Evolutionary conservation across 2,888 invertebrate species (phyloP).

Genomic region (Megastigmus dorsalis): DNA sequence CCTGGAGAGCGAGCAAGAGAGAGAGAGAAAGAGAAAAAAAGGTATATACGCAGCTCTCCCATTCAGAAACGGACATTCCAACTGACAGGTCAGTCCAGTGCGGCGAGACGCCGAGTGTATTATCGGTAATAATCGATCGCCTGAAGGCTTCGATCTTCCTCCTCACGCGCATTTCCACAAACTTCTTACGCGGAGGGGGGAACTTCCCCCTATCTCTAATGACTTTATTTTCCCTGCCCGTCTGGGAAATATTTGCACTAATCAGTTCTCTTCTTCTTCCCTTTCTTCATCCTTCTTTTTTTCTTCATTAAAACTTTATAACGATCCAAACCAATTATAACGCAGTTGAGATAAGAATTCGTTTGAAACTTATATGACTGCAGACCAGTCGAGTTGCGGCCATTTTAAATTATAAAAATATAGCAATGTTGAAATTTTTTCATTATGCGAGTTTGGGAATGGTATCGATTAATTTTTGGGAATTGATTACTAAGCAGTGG

Average conservation of each 20-base stretch:
- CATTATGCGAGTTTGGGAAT: no score
- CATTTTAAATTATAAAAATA: no score
- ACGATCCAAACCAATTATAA: no score
- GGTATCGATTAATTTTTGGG: conserved; percentile 3
- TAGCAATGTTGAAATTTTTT: no score
- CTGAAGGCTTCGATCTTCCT: neutral
- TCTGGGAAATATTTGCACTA: no score
- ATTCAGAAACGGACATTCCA: conserved; percentile 18
- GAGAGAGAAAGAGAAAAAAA: neutral
- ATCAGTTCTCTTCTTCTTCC: no score
- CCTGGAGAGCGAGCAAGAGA: neutral
- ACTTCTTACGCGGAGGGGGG: neutral
- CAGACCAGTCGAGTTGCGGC: no score
- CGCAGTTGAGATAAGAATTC: no score
- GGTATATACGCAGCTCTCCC: neutral
- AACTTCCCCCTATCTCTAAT: conserved; percentile 3
- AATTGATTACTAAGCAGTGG: neutral
- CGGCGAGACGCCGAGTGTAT: neutral
- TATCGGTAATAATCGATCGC: conserved; percentile 41
- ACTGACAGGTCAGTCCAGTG: conserved; percentile 31
- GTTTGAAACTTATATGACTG: no score
- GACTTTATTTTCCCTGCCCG: conserved; percentile 12
- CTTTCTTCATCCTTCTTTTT: no score
- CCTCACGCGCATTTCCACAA: neutral
- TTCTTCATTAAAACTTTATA: no score